phyloP scores from a whole-genome alignment of 2,797 vertebrate genomes.

The Apogon talboti region DNA sequence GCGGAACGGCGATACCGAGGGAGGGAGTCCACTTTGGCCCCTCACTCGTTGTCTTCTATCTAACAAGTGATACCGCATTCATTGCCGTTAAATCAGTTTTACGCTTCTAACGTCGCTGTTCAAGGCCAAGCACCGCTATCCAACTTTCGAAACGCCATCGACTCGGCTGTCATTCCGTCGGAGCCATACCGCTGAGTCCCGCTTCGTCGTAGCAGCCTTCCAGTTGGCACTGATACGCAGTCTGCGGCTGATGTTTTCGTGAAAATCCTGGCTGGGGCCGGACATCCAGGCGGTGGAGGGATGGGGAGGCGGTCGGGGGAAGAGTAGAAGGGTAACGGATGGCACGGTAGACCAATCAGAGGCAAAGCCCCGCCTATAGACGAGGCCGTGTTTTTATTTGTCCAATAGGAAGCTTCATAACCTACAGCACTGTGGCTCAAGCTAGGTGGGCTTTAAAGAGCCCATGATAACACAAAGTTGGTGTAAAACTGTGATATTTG shows the following conservation, averaged over 20 bases:
- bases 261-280: slow-evolving; percentile 64
- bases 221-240: slow-evolving; percentile 47
- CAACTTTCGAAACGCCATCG: slow-evolving; percentile 55
- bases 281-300: slow-evolving; percentile 51
- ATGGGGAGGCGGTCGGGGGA: slow-evolving; percentile 40
- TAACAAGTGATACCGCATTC: slow-evolving; percentile 60
- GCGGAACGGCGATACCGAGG: slow-evolving; percentile 53
- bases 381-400: not conserved
- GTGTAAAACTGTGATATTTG: slow-evolving; percentile 20
- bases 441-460: slow-evolving; percentile 80
- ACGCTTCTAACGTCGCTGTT: slow-evolving; percentile 23
- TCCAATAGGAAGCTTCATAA: slow-evolving; percentile 69
- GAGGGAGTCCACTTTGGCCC: slow-evolving; percentile 67
- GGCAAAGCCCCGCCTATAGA: not conserved
- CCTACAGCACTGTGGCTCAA: slow-evolving; percentile 40
- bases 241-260: slow-evolving; percentile 70
- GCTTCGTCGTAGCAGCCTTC: slow-evolving; percentile 22
- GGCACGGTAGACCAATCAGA: slow-evolving; percentile 60
- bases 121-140: slow-evolving; percentile 31
- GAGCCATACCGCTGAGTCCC: slow-evolving; percentile 34
- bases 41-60: slow-evolving; percentile 45
- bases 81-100: slow-evolving; percentile 31
- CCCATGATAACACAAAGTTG: slow-evolving; percentile 34
- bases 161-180: slow-evolving; percentile 50
- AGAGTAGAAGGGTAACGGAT: slow-evolving; percentile 54